A percentile compares a stretch with the other conserved stretches of the same genome.
Conservation (phyloP, 2,113 vertebrate genomes). For the Chloropsis cyanopogon region DNA sequence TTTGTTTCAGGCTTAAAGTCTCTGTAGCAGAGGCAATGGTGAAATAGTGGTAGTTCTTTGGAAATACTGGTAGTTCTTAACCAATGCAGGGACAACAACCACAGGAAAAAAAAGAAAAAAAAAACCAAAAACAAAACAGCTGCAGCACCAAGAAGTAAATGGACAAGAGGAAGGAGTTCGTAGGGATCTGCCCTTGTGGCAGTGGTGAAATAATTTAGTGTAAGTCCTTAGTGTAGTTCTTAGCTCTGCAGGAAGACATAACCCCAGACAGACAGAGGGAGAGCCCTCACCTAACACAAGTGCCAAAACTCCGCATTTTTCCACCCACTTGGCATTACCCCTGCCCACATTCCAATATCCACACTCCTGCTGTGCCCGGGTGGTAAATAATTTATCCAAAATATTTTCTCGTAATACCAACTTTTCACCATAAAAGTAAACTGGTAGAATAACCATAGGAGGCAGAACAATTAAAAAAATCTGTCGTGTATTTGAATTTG, state of each 20-base stretch:
- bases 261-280: not conserved
- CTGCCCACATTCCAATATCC: not conserved
- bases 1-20: not conserved
- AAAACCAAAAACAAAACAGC: accelerated
- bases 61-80: not conserved
- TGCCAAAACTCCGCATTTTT: slow-evolving; percentile 67
- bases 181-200: not conserved
- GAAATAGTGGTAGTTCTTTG: not conserved
- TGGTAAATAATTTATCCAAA: not conserved
- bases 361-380: too few relatives aligned
- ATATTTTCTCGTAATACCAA: not conserved
- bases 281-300: slow-evolving; percentile 70
- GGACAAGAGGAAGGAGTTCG: not conserved
- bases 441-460: not conserved
- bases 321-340: slow-evolving; percentile 75
- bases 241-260: not conserved
- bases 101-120: too few relatives aligned
- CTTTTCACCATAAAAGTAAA: not conserved
- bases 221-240: not conserved
- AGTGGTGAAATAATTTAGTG: not conserved
- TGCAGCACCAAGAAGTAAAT: not conserved
- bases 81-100: not conserved
- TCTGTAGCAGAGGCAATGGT: not conserved
- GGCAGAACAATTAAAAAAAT: not conserved
- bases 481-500: not conserved